Base-by-base conservation (phyloP, 2,888 invertebrate species). In the Nephrotoma guestfalica region DNA sequence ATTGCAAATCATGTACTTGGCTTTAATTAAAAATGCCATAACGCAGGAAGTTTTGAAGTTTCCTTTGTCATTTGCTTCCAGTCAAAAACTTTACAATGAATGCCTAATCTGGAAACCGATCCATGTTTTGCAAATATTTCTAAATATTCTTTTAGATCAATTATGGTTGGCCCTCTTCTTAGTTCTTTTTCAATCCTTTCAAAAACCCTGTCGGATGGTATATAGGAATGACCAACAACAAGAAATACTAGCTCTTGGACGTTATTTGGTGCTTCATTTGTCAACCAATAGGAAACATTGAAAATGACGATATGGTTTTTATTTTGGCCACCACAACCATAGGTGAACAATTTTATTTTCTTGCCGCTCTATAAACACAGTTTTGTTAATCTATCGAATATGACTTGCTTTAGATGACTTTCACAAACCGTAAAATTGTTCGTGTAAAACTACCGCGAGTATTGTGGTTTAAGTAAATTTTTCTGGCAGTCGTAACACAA, bases 281-380 rank as follows among this genome's bases (percentile, higher is more conserved):
- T 41, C 42, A 89, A 83, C 89, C 89, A 89, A 85, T 87, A 87
- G 83, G 86, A 86, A 84, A 87, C 88, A 88, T 89, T 89, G 43
- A 87, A 88, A 43, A 89, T 57, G 87, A 89, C 87, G 9, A 87
- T 88, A 6, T 88, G 87, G 87, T 89, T 89, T 87, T 89, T 89
- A 87, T 89, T 90, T 87, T 90, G 89, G 18, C 90, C 89, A 30
- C 88, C 89, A 87, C 89, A 90, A 41, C n/a, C n/a, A n/a, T n/a
- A n/a, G n/a, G n/a, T n/a, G n/a, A n/a, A n/a, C n/a, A n/a, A n/a
- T n/a, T n/a, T n/a, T n/a, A n/a, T n/a, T n/a, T n/a, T n/a, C n/a
- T n/a, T n/a, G n/a, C n/a, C n/a, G n/a, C n/a, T n/a, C n/a, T n/a
- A n/a, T n/a, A n/a, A n/a, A n/a, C n/a, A n/a, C n/a, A n/a, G n/a